Conservation (phyloP, 2,888 invertebrate genomes). For the Hipparchia semele region DNA sequence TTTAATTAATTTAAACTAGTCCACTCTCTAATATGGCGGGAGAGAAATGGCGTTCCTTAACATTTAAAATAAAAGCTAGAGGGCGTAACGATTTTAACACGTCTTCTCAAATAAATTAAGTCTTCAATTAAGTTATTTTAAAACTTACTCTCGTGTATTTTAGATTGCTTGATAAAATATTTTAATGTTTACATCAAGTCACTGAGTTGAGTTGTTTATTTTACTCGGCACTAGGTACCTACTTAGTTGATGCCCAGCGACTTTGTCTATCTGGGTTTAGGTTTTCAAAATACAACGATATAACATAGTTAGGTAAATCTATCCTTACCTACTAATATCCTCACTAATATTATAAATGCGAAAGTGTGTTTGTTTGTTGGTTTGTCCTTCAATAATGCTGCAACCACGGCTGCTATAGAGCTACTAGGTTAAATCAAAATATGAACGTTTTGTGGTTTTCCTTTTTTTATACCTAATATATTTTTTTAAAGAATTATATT, state of each 20-base stretch:
- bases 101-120: slow-evolving; percentile 27
- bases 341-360: no score
- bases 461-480: no score
- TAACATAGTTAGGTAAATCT: background rate
- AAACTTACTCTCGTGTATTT: background rate
- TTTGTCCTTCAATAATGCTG: no score
- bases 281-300: background rate
- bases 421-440: background rate
- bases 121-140: slow-evolving; percentile 3
- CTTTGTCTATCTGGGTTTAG: background rate
- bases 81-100: slow-evolving; percentile 23
- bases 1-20: slow-evolving; percentile 78
- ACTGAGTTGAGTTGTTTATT: background rate
- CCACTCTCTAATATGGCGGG: slow-evolving; percentile 62
- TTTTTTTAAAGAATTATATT: no score
- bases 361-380: no score
- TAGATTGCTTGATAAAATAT: background rate
- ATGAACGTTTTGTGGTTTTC: no score
- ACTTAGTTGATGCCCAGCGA: no score
- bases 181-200: background rate
- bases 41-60: slow-evolving; percentile 50
- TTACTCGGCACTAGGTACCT: background rate
- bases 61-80: slow-evolving; percentile 26
- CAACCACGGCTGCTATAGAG: no score
- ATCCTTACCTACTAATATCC: no score